Evolutionary conservation across 1,140 invertebrate genomes (phyloP).

Genomic region (Nasonia giraulti): DNA sequence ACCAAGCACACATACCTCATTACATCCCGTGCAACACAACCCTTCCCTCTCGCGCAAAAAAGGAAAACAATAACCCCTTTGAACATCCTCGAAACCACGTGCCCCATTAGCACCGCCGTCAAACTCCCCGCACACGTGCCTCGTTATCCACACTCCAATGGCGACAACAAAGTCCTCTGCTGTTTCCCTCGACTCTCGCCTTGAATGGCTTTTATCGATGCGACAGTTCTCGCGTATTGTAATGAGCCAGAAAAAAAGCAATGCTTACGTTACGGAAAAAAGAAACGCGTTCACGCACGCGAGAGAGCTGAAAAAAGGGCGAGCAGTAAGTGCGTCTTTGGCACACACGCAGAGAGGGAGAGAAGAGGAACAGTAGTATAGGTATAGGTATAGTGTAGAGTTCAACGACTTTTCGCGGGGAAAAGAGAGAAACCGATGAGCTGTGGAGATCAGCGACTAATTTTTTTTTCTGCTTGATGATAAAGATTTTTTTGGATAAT

Average conservation of each 20-base stretch:
- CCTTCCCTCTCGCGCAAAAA: background rate
- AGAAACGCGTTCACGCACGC: background rate
- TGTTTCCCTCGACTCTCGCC: background rate
- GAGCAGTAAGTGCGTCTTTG: background rate
- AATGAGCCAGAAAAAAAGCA: background rate
- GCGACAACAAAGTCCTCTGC: background rate
- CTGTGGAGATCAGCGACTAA: background rate
- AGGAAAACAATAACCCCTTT: background rate
- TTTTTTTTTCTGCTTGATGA: background rate
- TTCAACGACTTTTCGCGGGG: constrained; percentile 35
- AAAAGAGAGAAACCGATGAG: constrained; percentile 12
- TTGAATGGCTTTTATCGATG: background rate
- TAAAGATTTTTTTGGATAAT: background rate
- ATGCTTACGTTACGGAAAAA: background rate
- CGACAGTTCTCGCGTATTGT: background rate
- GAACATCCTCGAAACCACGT: background rate
- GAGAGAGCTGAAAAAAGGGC: background rate
- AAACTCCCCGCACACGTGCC: background rate
- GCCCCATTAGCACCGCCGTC: background rate
- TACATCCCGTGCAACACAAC: background rate
- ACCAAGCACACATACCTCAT: background rate
- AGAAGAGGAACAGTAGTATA: background rate
- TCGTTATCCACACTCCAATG: background rate
- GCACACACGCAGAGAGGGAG: background rate
- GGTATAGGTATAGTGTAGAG: background rate